Base-by-base conservation (phyloP, 2,113 vertebrate genomes). In the Crotalus helleri region DNA sequence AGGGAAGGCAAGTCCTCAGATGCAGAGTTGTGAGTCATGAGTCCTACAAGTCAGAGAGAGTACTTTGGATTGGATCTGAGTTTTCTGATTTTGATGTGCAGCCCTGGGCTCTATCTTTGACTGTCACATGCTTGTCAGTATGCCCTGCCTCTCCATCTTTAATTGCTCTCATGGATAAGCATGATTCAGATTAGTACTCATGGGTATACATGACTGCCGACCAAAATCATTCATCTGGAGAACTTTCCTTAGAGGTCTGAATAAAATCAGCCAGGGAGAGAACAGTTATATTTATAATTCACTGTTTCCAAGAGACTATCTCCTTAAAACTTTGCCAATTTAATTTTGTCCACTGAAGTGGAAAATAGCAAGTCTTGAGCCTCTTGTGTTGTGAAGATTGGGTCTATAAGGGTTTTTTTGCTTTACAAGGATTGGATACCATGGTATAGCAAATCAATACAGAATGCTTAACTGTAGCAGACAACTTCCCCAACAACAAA, bases 301-400 rank as follows among this genome's bases (percentile, higher is more conserved):
- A 1, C 29, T 74, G n/a, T 33, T 74, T 74, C 64, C 29, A 33
- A 17, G n/a, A n/a, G 64, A 74, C 15, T 5, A 17, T 74, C 33
- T 33, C 13, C n/a, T 74, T 74, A 33, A 33, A 74, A 74, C 13
- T 12, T n/a, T n/a, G 26, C 0, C 4, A 2, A n/a, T 23, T n/a
- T 4, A 69, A 4, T 4, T 74, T 74, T 74, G n/a, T 74, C n/a
- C 15, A 74, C 29, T 33, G 64, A 24, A 19, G 85, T 44, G 90
- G 3, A n/a, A 91, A 33, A 33, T 74, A 33, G 5, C 33, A 5
- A 33, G 13, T n/a, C n/a, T 74, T 5, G 13, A 15, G 59, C 8
- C 59, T 33, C 64, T 17, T 74, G 74, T 85, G 94, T 91, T 93
- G 92, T 91, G 15, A 26, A 94, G 3, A 4, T 53, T 90, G 85